Evolutionary conservation across 2,888 invertebrate genomes (phyloP), one percentile per base, ranked within the genome.

Genomic region (Baccha elongata): DNA sequence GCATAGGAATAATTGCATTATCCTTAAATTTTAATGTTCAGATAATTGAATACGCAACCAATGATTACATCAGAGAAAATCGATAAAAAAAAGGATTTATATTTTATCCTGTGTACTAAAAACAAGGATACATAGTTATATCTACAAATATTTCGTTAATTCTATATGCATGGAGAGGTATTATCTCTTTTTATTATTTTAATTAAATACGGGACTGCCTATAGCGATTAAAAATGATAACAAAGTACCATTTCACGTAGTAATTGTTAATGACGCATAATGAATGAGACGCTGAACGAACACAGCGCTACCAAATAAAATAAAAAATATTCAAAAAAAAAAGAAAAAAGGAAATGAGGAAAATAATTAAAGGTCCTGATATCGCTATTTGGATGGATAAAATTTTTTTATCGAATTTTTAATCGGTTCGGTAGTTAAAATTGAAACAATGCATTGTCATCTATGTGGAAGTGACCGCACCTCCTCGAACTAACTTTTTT

Each of bases 161-260:
- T 55, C 29, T 74, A 6, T 26, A 8, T 11, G 15, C 15, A 32
- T 55, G 29, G n/a, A 8, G 3, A 60, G 17, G 60, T 29, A 60
- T 44, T 60, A 60, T 64, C 64, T 44, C 37, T 62, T 83, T 78
- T 58, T 75, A 46, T 67, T 72, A 44, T 83, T 83, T 83, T 78
- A 83, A 83, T 83, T 83, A 72, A 83, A 83, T 83, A 72, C 83
- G 50, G 62, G 55, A 68, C 67, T 76, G 76, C 68, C 76, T 68
- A 89, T 89, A 90, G 91, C 91, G 91, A 92, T 88, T 88, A 88
- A 88, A 88, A 87, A 86, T 80, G 84, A 85, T 85, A 84, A 86
- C 55, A 76, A 83, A 76, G 72, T 72, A 72, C 72, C 7, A 55
- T 72, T 81, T 76, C 62, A 40, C 65, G 46, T 50, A 84, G 75